A percentile compares a stretch with the other conserved stretches of the same genome.
These are phyloP conservation scores for Gonocerus acuteangulatus DNA, from an alignment of 2,888 invertebrate genomes.

Conservation along the genomic window DNA sequence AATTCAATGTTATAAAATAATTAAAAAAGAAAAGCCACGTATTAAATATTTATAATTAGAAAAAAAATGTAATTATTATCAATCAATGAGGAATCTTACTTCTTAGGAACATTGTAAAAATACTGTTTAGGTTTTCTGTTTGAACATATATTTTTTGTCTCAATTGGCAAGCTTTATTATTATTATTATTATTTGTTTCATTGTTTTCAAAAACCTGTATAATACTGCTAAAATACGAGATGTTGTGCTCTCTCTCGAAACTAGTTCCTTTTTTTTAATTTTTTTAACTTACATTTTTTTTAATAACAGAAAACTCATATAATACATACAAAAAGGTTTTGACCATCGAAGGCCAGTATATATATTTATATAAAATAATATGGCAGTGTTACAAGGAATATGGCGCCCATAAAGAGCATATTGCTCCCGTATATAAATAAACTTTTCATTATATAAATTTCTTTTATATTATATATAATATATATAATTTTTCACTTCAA, in stretches of 20 bases:
- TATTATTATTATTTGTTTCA: constrained; percentile 1
- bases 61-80: constrained; percentile 8
- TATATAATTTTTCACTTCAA: constrained; percentile 2
- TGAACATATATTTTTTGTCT: constrained; percentile 1
- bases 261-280: constrained; percentile 4
- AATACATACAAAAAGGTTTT: constrained; percentile 13
- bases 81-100: constrained; percentile 13
- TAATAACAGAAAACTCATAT: constrained; percentile 14
- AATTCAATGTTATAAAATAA: not conserved
- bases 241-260: constrained; percentile 23
- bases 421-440: constrained; percentile 23
- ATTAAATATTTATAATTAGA: not conserved
- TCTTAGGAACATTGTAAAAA: constrained; percentile 24
- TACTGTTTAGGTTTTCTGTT: constrained; percentile 21
- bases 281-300: constrained; percentile 9
- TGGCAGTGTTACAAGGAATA: constrained; percentile 31
- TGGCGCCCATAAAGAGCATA: constrained; percentile 21
- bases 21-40: not conserved
- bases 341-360: constrained; percentile 23
- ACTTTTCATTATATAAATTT: constrained; percentile 24
- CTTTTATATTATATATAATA: constrained; percentile 19
- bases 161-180: constrained; percentile 3
- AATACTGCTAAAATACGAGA: constrained; percentile 22
- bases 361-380: constrained; percentile 30
- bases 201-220: constrained; percentile 1